Evolutionary conservation across 2,888 invertebrate species (phyloP), one percentile per base, ranked within the genome.

Genomic region (Coleophora deauratella): DNA sequence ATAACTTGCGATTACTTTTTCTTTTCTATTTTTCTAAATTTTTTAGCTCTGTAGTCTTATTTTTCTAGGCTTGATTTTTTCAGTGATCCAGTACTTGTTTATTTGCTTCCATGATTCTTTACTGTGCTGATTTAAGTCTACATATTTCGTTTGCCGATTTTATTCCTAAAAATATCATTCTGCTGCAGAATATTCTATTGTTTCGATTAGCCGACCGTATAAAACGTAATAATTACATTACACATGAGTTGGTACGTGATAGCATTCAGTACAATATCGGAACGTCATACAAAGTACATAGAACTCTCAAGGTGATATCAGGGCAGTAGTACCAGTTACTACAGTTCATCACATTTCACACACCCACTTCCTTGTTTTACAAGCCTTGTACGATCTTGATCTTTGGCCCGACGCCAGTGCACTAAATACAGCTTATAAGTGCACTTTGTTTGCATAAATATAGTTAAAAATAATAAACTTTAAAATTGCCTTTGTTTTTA

Each of bases 261-360:
- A 56, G 43, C 43, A 57, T 55, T 52, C 50, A 45, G 49, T 54
- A 49, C 49, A 59, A 53, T 59, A 54, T 56, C 52, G 52, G 50
- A 51, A 50, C 51, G 55, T 57, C 50, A 54, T 30, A 33, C 33
- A 10, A 42, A 46, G 54, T 63, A 65, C 52, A 51, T 62, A 55
- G 65, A 67, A 62, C 59, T 67, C 62, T 65, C 66, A 70, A 73
- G 72, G 67, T 62, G 61, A 62, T 66, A 53, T 49, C 59, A 65
- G 60, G 66, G 63, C 60, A 51, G 53, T 47, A 42, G 45, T 62
- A 62, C 60, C 51, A 49, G 6, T 4, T 3, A 21, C 21, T 21
- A 51, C 54, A 60, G 8, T 47, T 50, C 58, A 57, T 21, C 21
- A 21, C 21, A 21, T 49, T 59, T 50, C 57, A 38, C 46, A 43